Percentiles rank a stretch among this genome's conserved stretches.
Conservation (phyloP, 2,888 invertebrate species). For the Tipula confusa region DNA sequence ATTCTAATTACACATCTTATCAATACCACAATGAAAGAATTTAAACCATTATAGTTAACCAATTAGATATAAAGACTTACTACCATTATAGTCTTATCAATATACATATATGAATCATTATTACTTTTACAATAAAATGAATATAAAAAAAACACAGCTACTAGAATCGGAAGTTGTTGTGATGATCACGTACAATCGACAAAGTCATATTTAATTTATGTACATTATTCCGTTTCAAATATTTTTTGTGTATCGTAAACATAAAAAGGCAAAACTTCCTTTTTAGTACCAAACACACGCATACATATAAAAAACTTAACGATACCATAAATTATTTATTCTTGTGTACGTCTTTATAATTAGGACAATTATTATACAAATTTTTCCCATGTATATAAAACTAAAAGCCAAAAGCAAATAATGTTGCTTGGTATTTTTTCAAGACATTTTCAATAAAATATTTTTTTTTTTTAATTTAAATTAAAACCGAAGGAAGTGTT, state of each 20-base stretch:
- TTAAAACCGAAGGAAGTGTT: background rate
- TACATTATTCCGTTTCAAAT: background rate
- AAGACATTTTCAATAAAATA: background rate
- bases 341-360: background rate
- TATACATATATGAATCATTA: background rate
- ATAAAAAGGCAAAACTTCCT: background rate
- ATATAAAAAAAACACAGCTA: background rate
- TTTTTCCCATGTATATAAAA: background rate
- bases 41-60: background rate
- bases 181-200: background rate
- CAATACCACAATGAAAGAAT: no score
- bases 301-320: no score
- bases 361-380: background rate
- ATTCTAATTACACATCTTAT: no score
- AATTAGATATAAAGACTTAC: background rate
- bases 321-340: background rate
- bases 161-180: conserved; percentile 3
- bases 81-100: background rate
- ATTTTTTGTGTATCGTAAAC: background rate
- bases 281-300: background rate
- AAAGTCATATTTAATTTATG: background rate
- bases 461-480: background rate
- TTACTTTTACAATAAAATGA: background rate
- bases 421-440: background rate
- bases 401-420: background rate